A percentile compares a stretch with the other conserved stretches of the same genome.
These are phyloP conservation scores for Drosophila subpulchrella DNA, from an alignment of 1,140 invertebrate species.

Conservation along the genomic window DNA sequence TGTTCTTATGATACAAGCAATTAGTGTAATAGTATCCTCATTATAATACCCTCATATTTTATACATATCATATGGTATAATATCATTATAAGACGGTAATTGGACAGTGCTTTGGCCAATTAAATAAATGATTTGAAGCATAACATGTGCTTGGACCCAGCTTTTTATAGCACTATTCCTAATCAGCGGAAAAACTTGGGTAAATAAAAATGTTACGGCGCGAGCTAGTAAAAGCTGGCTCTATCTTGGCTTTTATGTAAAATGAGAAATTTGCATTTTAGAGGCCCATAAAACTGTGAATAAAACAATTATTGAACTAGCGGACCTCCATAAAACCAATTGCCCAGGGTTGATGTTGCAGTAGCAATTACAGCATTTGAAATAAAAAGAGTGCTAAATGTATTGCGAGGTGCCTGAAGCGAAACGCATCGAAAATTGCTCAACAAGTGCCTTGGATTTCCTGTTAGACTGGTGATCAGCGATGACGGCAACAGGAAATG, in stretches of 20 bases:
- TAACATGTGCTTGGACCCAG: background rate
- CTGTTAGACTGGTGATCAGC: constrained; percentile 22
- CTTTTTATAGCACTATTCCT: constrained; percentile 7
- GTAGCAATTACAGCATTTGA: constrained; percentile 5
- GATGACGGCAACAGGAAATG: constrained; percentile 61
- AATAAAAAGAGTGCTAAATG: constrained; percentile 25
- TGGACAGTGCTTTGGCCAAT: background rate
- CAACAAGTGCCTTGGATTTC: constrained; percentile 37
- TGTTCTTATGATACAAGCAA: too few species aligned
- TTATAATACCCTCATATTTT: too few species aligned
- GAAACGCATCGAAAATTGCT: constrained; percentile 36
- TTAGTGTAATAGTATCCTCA: too few species aligned
- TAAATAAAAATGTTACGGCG: background rate
- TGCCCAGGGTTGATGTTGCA: background rate
- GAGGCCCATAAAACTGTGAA: background rate
- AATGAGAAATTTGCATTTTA: background rate
- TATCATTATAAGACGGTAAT: background rate
- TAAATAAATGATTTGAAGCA: constrained; percentile 17
- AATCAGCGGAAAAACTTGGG: constrained; percentile 6
- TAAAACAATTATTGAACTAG: background rate
- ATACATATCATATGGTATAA: background rate
- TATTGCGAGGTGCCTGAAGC: background rate
- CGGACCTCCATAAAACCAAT: background rate
- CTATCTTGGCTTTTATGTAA: background rate
- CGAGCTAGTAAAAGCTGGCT: background rate